These are phyloP conservation scores for Prionailurus viverrinus DNA, from an alignment of 2,113 vertebrate species.

Conservation along the genomic window DNA sequence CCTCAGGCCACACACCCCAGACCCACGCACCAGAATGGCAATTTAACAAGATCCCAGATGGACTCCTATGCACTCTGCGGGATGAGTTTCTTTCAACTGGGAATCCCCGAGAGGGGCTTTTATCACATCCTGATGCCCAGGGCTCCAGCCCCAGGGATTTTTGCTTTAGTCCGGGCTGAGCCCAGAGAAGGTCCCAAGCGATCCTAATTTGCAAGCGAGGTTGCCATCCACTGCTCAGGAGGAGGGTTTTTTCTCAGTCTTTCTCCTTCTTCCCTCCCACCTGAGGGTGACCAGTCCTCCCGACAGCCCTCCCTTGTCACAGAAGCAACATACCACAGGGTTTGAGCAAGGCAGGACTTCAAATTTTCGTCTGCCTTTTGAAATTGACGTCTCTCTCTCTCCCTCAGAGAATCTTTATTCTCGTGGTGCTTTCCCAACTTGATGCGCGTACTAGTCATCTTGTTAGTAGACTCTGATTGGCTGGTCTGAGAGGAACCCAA, in stretches of 20 bases:
- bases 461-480: background rate
- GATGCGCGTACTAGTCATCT: background rate
- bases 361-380: background rate
- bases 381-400: background rate
- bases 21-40: background rate
- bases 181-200: background rate
- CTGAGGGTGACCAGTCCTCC: background rate
- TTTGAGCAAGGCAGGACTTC: background rate
- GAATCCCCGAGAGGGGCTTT: background rate
- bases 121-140: background rate
- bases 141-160: background rate
- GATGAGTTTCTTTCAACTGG: background rate
- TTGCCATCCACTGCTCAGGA: background rate
- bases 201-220: background rate
- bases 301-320: background rate
- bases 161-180: background rate
- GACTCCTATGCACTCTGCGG: background rate
- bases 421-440: background rate
- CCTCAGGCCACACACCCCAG: background rate
- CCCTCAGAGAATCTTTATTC: background rate
- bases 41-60: background rate
- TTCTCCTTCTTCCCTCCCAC: background rate
- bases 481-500: background rate
- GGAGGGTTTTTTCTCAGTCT: background rate
- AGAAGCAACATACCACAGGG: background rate